These are phyloP conservation scores for Drosophila hamatofila DNA, from an alignment of 2,888 invertebrate species.

Conservation along the genomic window DNA sequence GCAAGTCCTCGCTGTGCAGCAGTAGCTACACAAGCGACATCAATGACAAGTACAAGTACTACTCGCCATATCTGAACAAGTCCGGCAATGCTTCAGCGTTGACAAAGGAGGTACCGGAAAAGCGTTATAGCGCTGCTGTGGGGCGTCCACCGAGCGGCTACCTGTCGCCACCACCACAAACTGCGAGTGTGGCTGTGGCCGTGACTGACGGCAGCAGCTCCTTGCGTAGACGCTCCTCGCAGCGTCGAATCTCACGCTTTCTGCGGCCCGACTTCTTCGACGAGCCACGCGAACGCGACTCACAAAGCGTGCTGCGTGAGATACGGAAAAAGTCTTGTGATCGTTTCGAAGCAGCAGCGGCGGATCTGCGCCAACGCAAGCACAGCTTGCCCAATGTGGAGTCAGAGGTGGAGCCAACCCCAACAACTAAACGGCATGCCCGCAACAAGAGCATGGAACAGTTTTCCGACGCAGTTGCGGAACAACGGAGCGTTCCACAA, in stretches of 20 bases:
- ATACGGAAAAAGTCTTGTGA: constrained; percentile 88
- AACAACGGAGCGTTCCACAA: constrained; percentile 13
- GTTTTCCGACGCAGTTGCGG: constrained; percentile 52
- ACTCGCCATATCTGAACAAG: constrained; percentile 83
- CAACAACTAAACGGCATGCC: constrained; percentile 63
- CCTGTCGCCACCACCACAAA: constrained; percentile 70
- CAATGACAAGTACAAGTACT: constrained; percentile 84
- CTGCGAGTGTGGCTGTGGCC: constrained; percentile 33
- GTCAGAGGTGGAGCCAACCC: constrained; percentile 17
- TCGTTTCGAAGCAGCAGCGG: constrained; percentile 64
- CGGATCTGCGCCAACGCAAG: constrained; percentile 65
- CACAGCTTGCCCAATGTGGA: constrained; percentile 70
- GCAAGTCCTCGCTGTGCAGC: constrained; percentile 75
- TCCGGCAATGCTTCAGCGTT: constrained; percentile 52
- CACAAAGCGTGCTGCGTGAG: constrained; percentile 89
- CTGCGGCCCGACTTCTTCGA: constrained; percentile 92
- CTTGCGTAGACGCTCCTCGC: constrained; percentile 84
- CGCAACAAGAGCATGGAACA: constrained; percentile 84
- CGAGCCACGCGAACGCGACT: constrained; percentile 88
- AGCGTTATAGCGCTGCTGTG: constrained; percentile 71
- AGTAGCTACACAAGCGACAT: constrained; percentile 82
- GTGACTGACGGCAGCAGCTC: constrained; percentile 70
- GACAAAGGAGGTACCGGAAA: constrained; percentile 67
- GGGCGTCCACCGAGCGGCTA: constrained; percentile 83
- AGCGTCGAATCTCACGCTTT: constrained; percentile 90